These are phyloP conservation scores for Syncerus caffer DNA, from an alignment of 2,797 vertebrate species.

Conservation along the genomic window DNA sequence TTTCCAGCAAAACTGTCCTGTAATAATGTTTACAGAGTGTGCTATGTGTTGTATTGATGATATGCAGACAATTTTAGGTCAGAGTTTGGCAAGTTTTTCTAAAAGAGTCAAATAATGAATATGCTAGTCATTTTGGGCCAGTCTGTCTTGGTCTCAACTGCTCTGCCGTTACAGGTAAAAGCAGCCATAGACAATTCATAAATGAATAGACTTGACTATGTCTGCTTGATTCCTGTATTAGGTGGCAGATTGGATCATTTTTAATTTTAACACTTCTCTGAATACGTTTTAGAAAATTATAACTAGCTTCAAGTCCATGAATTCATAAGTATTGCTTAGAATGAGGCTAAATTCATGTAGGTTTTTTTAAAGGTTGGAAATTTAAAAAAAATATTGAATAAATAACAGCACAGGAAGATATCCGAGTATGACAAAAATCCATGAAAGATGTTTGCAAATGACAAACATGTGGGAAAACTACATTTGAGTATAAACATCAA, in stretches of 20 bases:
- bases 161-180: neutral
- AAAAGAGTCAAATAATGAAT: neutral
- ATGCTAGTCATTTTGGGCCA: neutral
- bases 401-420: neutral
- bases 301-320: neutral
- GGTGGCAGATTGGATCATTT: neutral
- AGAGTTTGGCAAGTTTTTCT: neutral
- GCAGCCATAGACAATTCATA: neutral
- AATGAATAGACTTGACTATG: neutral
- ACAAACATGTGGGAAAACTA: constrained; percentile 2
- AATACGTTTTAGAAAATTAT: neutral
- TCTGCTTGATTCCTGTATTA: neutral
- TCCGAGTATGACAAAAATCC: neutral
- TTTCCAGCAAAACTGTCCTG: neutral
- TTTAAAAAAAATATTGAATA: neutral
- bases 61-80: neutral
- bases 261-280: neutral
- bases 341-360: neutral
- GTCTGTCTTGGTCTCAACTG: neutral
- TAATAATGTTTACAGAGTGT: neutral
- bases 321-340: neutral
- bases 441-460: neutral
- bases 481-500: neutral
- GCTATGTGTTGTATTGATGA: neutral
- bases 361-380: neutral